Evolutionary conservation across 2,113 vertebrate genomes (phyloP).

Genomic region (Eretmochelys imbricata): DNA sequence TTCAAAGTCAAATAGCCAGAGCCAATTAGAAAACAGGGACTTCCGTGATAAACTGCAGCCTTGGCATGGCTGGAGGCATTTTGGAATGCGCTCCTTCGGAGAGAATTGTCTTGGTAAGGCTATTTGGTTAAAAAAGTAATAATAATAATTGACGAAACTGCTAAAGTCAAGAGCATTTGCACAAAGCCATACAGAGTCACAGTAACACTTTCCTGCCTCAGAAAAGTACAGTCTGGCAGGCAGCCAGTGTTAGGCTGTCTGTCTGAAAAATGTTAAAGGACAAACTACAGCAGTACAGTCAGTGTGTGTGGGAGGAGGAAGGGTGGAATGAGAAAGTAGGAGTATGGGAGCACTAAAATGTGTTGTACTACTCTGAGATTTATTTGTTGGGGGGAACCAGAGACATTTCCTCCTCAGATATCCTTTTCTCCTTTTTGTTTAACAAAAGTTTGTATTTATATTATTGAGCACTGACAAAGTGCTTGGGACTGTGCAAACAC

Average conservation of each 20-base stretch:
- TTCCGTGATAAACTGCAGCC: neutral
- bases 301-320: neutral
- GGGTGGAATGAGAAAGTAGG: neutral
- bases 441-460: neutral
- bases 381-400: neutral
- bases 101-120: neutral
- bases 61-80: neutral
- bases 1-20: neutral
- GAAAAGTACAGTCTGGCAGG: neutral
- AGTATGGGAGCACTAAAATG: neutral
- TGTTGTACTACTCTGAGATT: neutral
- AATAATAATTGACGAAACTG: neutral
- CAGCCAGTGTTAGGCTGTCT: neutral
- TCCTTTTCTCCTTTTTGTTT: neutral
- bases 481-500: neutral
- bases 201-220: neutral
- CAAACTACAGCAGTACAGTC: constrained; percentile 15
- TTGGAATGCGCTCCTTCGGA: neutral
- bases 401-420: neutral
- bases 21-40: neutral
- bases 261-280: constrained; percentile 25
- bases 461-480: neutral
- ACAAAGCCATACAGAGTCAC: neutral
- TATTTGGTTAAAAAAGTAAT: neutral
- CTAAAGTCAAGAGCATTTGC: neutral